These are phyloP conservation scores for Cabera pusaria DNA, from an alignment of 2,888 invertebrate species.

Conservation along the genomic window DNA sequence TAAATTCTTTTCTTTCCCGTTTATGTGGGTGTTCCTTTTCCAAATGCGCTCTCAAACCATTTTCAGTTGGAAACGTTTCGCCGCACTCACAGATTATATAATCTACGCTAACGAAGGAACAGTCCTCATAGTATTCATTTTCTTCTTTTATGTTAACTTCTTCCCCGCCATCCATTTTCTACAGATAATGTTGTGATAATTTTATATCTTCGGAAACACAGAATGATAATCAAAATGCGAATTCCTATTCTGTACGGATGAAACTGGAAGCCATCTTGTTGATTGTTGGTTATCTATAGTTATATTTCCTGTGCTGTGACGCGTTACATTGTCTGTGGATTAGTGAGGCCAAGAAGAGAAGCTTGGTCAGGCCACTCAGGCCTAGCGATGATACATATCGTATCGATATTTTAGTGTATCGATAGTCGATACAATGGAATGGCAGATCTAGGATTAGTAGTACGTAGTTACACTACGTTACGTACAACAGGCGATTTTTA, in stretches of 20 bases:
- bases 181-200: slow-evolving; percentile 23
- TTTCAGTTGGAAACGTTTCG: slow-evolving; percentile 59
- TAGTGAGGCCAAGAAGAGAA: too few relatives aligned
- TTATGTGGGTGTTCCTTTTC: slow-evolving; percentile 52
- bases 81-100: slow-evolving; percentile 72
- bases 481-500: too few relatives aligned
- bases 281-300: neutral
- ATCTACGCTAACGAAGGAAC: slow-evolving; percentile 64
- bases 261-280: slow-evolving; percentile 38
- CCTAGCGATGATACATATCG: too few relatives aligned
- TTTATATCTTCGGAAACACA: slow-evolving; percentile 20
- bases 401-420: too few relatives aligned
- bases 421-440: too few relatives aligned
- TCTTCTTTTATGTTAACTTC: slow-evolving; percentile 22
- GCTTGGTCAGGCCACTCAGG: too few relatives aligned
- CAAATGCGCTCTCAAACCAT: slow-evolving; percentile 51
- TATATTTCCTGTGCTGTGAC: too few relatives aligned
- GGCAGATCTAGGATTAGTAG: too few relatives aligned
- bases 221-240: slow-evolving; percentile 31
- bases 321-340: too few relatives aligned
- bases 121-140: slow-evolving; percentile 52
- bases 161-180: slow-evolving; percentile 31
- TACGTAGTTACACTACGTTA: too few relatives aligned
- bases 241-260: slow-evolving; percentile 37
- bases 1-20: slow-evolving; percentile 49